Evolutionary conservation across 2,113 vertebrate genomes (phyloP).

Genomic region (Cepphus grylle): DNA sequence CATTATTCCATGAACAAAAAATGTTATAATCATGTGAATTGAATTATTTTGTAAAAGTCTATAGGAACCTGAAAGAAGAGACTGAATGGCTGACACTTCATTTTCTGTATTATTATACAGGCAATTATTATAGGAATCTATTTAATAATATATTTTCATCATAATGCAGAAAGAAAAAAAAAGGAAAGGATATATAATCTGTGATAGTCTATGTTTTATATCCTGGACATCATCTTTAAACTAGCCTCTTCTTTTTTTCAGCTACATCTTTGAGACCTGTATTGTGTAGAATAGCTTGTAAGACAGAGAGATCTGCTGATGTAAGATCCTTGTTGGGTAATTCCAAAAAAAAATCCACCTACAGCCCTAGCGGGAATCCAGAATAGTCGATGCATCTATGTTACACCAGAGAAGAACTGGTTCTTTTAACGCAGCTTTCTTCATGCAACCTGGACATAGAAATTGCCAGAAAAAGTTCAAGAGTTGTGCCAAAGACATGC

Average conservation of each 20-base stretch:
- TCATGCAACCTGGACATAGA: background rate
- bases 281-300: background rate
- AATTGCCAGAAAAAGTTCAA: background rate
- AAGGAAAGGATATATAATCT: background rate
- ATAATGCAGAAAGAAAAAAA: background rate
- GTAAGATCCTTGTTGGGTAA: background rate
- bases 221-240: background rate
- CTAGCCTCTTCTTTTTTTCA: background rate
- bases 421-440: background rate
- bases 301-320: background rate
- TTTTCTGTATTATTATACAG: background rate
- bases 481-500: no score
- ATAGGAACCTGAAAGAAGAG: background rate
- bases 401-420: background rate
- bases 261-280: background rate
- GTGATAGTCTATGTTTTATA: background rate
- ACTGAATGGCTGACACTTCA: fast-evolving
- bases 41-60: background rate
- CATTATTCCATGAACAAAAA: background rate
- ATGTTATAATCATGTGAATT: background rate
- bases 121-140: background rate
- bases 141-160: background rate
- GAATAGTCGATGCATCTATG: background rate
- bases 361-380: background rate
- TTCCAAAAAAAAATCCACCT: background rate